Conservation (phyloP, 2,113 vertebrate genomes). For the Lichenostomus cassidix region DNA sequence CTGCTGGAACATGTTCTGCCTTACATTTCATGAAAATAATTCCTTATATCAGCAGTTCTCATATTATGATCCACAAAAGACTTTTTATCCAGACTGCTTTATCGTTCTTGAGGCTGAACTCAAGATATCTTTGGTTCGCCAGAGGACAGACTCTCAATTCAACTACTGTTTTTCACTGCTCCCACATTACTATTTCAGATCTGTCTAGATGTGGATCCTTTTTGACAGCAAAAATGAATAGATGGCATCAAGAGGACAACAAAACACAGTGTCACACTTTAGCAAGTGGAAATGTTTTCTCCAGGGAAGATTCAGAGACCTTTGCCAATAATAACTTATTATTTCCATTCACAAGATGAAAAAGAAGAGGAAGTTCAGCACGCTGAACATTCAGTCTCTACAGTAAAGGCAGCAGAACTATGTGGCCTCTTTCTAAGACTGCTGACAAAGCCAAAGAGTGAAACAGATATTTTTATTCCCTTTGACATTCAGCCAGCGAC, state of each 20-base stretch:
- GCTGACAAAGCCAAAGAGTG: not conserved
- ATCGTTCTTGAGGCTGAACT: not conserved
- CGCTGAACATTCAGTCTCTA: not conserved
- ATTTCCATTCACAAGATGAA: not conserved
- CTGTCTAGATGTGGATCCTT: not conserved
- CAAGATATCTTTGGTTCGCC: not conserved
- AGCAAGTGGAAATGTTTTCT: not conserved
- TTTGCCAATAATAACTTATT: not conserved
- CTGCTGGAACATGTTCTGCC: not conserved
- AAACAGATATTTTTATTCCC: not conserved
- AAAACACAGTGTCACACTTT: not conserved
- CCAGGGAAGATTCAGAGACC: not conserved
- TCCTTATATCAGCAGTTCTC: not conserved
- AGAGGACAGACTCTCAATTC: not conserved
- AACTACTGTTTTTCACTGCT: not conserved
- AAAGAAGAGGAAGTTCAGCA: not conserved
- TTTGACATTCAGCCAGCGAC: not conserved
- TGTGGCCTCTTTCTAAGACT: accelerated
- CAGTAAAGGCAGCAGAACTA: not conserved
- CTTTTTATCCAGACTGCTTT: not conserved
- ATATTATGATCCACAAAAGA: not conserved
- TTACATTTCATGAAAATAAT: not conserved
- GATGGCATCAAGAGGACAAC: not conserved
- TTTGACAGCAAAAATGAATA: not conserved
- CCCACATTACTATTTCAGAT: not conserved